Evolutionary conservation across 2,113 vertebrate genomes (phyloP), one percentile per base, ranked within the genome.

Genomic region (Aegypius monachus): DNA sequence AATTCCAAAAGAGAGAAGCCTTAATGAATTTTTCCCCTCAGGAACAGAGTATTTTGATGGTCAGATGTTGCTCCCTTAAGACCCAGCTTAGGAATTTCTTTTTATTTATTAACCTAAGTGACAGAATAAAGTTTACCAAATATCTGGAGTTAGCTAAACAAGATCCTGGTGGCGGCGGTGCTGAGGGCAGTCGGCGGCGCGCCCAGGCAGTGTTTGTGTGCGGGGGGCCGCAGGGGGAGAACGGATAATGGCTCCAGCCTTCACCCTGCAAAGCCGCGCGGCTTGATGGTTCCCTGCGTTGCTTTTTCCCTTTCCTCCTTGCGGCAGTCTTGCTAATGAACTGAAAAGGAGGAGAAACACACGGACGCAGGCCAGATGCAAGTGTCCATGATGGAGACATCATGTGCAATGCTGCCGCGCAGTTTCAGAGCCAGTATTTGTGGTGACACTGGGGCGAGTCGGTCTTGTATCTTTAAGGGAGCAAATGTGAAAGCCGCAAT

Each of bases 161-260:
- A 73, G 79, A 55, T 4, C 3, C 34, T 4, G 4, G 58, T 87
- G 68, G 6, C 1, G 1, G 19, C 1, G 1, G 10, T 53, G 42
- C 61, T 32, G 27, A 32, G 55, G 59, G 38, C 16, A 7, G 52
- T 10, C 2, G 0, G 50, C 25, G 11, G 65, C 3, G 3, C 1
- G 3, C 32, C 7, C 0, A 0, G 50, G 21, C 48, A 55, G 7
- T n/a, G 62, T 45, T 78, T 42, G 32, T 21, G 19, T 34, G 26
- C 0, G 2, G 55, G 48, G 45, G 22, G 2, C 34, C 10, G 7
- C 2, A 7, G 19, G 21, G 17, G 55, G 9, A 34, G 25, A 67
- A 14, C 2, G 1, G 12, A 4, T 10, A 11, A 65, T 3, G 10
- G 40, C 59, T 82, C 48, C 72, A 78, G 42, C 17, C 66, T 86